Percentiles rank a stretch among this genome's conserved stretches.
Evolutionary conservation across 2,888 invertebrate species (phyloP).

Genomic region (Nomada ruficornis): DNA sequence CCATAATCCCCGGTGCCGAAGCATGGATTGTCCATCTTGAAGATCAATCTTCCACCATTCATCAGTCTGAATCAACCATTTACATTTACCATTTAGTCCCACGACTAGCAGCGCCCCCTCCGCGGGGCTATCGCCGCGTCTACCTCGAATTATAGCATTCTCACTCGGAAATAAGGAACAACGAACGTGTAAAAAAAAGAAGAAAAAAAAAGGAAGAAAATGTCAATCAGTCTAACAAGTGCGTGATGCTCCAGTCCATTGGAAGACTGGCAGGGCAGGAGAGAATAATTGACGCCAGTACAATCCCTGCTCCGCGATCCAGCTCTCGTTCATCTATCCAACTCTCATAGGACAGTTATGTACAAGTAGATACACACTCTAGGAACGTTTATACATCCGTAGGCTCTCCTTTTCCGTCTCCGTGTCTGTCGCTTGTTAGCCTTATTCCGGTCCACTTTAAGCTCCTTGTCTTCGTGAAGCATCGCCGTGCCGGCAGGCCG

Average conservation of each 20-base stretch:
- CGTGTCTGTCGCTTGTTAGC: slow-evolving; percentile 33
- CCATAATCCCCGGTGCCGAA: too few relatives aligned
- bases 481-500: slow-evolving; percentile 14
- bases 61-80: not conserved
- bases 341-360: slow-evolving; percentile 29
- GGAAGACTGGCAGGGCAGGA: slow-evolving; percentile 47
- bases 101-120: not conserved
- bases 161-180: slow-evolving; percentile 46
- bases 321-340: slow-evolving; percentile 2
- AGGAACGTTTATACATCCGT: slow-evolving; percentile 58
- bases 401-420: slow-evolving; percentile 7
- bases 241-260: slow-evolving; percentile 26
- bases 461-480: slow-evolving; percentile 15
- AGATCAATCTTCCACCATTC: not conserved
- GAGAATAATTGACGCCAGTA: slow-evolving; percentile 60
- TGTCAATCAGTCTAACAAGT: slow-evolving; percentile 49
- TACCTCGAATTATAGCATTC: slow-evolving; percentile 6
- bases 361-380: slow-evolving; percentile 44
- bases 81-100: too few relatives aligned
- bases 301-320: slow-evolving; percentile 23
- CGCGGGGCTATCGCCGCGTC: not conserved
- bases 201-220: not conserved
- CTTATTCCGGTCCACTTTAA: slow-evolving; percentile 23
- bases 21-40: not conserved
- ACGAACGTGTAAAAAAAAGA: slow-evolving; percentile 55